These are phyloP conservation scores for Euspilapteryx auroguttella DNA, from an alignment of 2,888 invertebrate species.

Conservation along the genomic window DNA sequence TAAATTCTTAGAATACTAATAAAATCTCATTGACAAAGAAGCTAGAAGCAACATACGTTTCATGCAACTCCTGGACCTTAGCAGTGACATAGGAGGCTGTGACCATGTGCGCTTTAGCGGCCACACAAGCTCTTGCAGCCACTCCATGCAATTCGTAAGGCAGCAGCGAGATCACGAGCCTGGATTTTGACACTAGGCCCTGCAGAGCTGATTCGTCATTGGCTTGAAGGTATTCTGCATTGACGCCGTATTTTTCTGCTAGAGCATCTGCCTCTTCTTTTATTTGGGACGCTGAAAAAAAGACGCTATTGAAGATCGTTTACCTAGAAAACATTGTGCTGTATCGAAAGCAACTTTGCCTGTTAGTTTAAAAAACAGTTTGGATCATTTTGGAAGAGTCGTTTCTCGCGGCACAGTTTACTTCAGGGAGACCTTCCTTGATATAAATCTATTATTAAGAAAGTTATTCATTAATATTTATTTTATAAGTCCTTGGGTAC, in stretches of 20 bases:
- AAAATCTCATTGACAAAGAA: too few relatives aligned
- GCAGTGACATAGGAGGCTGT: constrained; percentile 94
- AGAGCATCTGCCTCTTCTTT: constrained; percentile 88
- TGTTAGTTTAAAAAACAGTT: too few relatives aligned
- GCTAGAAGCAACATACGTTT: constrained; percentile 73
- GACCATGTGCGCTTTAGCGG: constrained; percentile 87
- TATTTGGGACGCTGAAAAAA: constrained; percentile 68
- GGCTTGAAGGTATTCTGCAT: constrained; percentile 82
- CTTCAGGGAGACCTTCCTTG: too few relatives aligned
- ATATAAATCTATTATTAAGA: too few relatives aligned
- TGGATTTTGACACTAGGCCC: constrained; percentile 70
- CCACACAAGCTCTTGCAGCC: constrained; percentile 85
- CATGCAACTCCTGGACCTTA: constrained; percentile 77
- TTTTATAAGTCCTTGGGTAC: too few relatives aligned
- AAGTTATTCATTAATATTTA: too few relatives aligned
- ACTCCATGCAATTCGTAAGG: constrained; percentile 89
- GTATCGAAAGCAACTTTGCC: too few relatives aligned
- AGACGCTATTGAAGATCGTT: too few relatives aligned
- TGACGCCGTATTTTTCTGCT: constrained; percentile 75
- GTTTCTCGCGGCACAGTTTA: too few relatives aligned
- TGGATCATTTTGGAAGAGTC: too few relatives aligned
- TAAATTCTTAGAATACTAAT: too few relatives aligned
- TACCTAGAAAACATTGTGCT: too few relatives aligned
- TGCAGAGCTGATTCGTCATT: constrained; percentile 71
- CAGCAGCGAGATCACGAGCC: constrained; percentile 84